Base-by-base conservation (phyloP, 2,113 vertebrate genomes). In the Notarius quadriscutis region DNA sequence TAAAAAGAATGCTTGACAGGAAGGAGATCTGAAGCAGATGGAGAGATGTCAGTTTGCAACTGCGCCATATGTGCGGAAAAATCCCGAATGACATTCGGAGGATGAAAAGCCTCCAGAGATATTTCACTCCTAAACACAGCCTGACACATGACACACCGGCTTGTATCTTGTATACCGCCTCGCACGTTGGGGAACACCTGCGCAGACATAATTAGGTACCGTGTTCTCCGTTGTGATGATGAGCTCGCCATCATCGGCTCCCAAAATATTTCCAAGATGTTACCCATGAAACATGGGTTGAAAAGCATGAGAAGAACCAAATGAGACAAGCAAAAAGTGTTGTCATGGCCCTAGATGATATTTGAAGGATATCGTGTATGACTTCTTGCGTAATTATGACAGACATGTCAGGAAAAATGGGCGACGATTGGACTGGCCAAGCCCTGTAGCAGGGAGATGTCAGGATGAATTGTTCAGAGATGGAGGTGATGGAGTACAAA, bases 101-200 rank as follows among this genome's bases (percentile, higher is more conserved):
- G 60, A 69, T 41, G 75, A 71, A 81, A 25, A 34, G 27, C 74
- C 84, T 17, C 48, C 74, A n/a, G 67, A 77, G 77, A 81, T 87
- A 82, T 50, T 67, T 22, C 41, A n/a, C 25, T 71, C n/a, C n/a
- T 81, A 89, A 89, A 87, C 58, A 27, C 86, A 62, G 69, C 60
- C 60, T 82, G 86, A 87, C 83, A 84, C 63, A 51, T 87, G 86
- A 86, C 86, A 79, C 75, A 75, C 79, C 11, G 77, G 72, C 62
- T 82, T 83, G 79, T 25, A 87, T 88, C 84, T 82, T 18, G 10
- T 57, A 30, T 8, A 18, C 77, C 50, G 75, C 77, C 48, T 81
- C 65, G 30, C 41, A 53, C 83, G 0, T 80, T 57, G 27, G 53
- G 4, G 14, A 30, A 41, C 78, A 72, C 62, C 77, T 74, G 83